phyloP scores from a whole-genome alignment of 1,140 invertebrate species.

The Mya arenaria region DNA sequence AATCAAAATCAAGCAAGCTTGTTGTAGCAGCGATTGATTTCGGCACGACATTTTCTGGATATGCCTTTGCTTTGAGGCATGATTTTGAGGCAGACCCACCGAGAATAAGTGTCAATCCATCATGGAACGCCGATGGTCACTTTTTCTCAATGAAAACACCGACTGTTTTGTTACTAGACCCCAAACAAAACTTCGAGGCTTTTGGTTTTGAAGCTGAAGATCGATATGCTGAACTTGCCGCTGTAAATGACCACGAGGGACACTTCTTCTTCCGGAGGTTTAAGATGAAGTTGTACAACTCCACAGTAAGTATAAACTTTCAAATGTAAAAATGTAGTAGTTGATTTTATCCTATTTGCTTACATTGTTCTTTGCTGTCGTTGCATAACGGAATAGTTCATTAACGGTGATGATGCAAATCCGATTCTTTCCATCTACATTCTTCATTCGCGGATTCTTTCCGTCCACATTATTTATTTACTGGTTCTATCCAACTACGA shows the following conservation, averaged over 20 bases:
- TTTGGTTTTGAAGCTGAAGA: constrained; percentile 40
- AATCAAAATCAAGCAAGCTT: too few species aligned
- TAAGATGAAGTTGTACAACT: constrained; percentile 26
- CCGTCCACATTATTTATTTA: too few species aligned
- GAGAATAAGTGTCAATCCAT: constrained; percentile 10
- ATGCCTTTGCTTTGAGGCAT: constrained; percentile 34
- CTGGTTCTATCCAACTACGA: too few species aligned
- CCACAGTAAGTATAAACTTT: constrained; percentile 11
- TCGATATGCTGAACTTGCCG: background rate
- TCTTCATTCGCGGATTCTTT: too few species aligned
- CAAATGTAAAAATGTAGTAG: too few species aligned
- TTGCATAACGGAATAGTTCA: too few species aligned
- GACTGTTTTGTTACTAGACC: constrained; percentile 5
- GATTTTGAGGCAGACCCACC: constrained; percentile 16
- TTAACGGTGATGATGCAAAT: too few species aligned
- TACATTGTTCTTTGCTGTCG: too few species aligned
- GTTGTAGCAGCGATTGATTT: constrained; percentile 40
- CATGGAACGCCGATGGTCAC: constrained; percentile 11
- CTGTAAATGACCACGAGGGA: background rate
- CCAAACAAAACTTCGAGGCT: constrained; percentile 1
- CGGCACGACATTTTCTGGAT: constrained; percentile 34
- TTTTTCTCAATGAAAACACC: constrained; percentile 33
- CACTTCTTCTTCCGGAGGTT: constrained; percentile 38
- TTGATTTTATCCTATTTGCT: too few species aligned
- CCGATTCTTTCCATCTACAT: too few species aligned